Base-by-base conservation (phyloP, 2,888 invertebrate species). In the Cheilosia scutellata region DNA sequence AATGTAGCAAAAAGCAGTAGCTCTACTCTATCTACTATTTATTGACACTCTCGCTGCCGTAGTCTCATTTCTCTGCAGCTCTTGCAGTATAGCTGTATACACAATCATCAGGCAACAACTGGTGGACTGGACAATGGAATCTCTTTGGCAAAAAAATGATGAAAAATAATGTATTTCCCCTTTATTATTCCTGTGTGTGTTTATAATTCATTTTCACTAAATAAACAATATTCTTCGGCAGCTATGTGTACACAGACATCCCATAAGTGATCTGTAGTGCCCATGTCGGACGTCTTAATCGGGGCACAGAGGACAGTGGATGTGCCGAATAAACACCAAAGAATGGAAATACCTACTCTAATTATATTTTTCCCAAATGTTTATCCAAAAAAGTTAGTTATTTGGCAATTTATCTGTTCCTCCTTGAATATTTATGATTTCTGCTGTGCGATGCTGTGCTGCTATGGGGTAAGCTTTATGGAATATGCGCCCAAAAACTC, bases 201-300 rank as follows among this genome's bases (percentile, higher is more conserved):
- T 84, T 84, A 79, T 84, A 84, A 84, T 84, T 79, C 70, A 70
- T 84, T 79, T 83, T 79, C 57, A 60, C 60, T 79, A 79, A 84
- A 79, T 84, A 84, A 84, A 84, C 83, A 84, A 79, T 66, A 42
- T 60, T 79, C 44, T 49, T 51, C 42, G 62, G 42, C 20, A 37
- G 37, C 44, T 47, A 16, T 65, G 42, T 84, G 60, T 60, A 79
- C 70, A 84, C 75, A 71, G 62, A 63, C 53, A 79, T 84, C 51
- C 9, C 75, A 68, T 84, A 79, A 78, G 70, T 84, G 70, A 70
- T 78, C 68, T 58, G 47, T 78, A 68, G 68, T 78, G 66, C n/a
- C 68, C 60, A 53, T 77, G 65, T 60, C 29, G 77, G 49, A 62
- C 60, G 49, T 78, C 71, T 71, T 65, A 58, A 78, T 71, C 71